Evolutionary conservation across 2,888 invertebrate genomes (phyloP).

Genomic region (Platycheirus rosarum): DNA sequence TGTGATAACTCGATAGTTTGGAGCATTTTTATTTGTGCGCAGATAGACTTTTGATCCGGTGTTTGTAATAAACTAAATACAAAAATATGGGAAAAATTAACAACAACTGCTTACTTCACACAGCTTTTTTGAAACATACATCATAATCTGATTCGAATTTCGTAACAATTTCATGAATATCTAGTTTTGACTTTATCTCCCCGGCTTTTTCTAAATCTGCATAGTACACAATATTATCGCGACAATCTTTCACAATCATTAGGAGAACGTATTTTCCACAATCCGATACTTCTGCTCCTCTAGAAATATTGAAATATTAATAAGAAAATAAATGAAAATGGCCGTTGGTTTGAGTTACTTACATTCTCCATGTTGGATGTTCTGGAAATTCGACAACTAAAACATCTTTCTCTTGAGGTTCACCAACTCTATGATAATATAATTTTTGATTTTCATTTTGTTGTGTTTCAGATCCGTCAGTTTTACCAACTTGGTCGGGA

Average conservation of each 20-base stretch:
- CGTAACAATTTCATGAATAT: slow-evolving; percentile 91
- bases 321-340: neutral
- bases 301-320: slow-evolving; percentile 80
- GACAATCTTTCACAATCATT: slow-evolving; percentile 92
- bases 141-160: slow-evolving; percentile 97
- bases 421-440: slow-evolving; percentile 94
- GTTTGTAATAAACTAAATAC: slow-evolving; percentile 93
- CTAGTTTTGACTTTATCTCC: slow-evolving; percentile 86
- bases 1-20: slow-evolving; percentile 93
- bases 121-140: slow-evolving; percentile 83
- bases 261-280: slow-evolving; percentile 96
- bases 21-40: slow-evolving; percentile 96
- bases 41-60: slow-evolving; percentile 91
- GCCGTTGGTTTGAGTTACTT: slow-evolving; percentile 37
- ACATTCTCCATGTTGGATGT: slow-evolving; percentile 96
- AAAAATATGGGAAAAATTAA: slow-evolving; percentile 34
- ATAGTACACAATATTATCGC: slow-evolving; percentile 94
- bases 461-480: slow-evolving; percentile 95
- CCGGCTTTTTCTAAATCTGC: slow-evolving; percentile 88
- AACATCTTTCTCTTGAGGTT: slow-evolving; percentile 92
- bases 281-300: slow-evolving; percentile 93
- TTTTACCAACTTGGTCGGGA: slow-evolving; percentile 90
- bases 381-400: slow-evolving; percentile 94
- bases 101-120: neutral
- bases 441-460: slow-evolving; percentile 95